phyloP scores from a whole-genome alignment of 2,888 invertebrate genomes.

The Caenorhabditis zanzibari region DNA sequence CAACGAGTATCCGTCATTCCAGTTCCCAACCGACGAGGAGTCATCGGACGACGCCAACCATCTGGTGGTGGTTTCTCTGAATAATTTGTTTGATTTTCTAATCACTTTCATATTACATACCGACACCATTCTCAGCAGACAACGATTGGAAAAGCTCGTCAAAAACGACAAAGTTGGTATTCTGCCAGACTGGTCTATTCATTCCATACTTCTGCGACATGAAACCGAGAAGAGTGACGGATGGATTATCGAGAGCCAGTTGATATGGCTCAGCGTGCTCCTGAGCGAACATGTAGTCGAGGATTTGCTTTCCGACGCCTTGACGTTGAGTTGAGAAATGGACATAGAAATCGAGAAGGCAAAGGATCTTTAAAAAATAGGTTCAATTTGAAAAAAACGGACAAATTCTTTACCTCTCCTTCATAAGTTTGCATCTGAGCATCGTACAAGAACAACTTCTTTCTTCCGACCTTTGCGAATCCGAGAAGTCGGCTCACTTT shows the following conservation, averaged over 20 bases:
- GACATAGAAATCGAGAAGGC: conserved; percentile 95
- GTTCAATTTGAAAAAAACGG: too few relatives aligned
- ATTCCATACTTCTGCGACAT: conserved; percentile 90
- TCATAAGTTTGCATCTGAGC: conserved; percentile 78
- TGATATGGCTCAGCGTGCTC: conserved; percentile 76
- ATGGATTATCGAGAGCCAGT: conserved; percentile 94
- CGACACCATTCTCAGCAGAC: conserved; percentile 57
- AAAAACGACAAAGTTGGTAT: conserved; percentile 93
- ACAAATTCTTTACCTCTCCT: conserved; percentile 85
- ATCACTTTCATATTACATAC: conserved; percentile 6
- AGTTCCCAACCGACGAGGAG: conserved; percentile 76
- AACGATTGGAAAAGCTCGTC: conserved; percentile 88
- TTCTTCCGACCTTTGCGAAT: conserved; percentile 92
- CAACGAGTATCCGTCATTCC: conserved; percentile 77
- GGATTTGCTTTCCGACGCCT: conserved; percentile 91
- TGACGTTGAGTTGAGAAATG: conserved; percentile 90
- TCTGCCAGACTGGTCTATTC: conserved; percentile 89
- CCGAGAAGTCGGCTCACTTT: conserved; percentile 86
- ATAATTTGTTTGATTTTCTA: neutral
- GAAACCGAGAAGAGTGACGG: conserved; percentile 92
- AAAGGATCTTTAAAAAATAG: conserved; percentile 86
- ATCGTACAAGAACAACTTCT: conserved; percentile 90
- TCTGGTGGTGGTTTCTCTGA: conserved; percentile 76
- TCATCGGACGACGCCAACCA: conserved; percentile 80
- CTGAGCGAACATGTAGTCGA: conserved; percentile 90